Conservation (phyloP, 2,888 invertebrate genomes). For the Phytoseiulus persimilis region DNA sequence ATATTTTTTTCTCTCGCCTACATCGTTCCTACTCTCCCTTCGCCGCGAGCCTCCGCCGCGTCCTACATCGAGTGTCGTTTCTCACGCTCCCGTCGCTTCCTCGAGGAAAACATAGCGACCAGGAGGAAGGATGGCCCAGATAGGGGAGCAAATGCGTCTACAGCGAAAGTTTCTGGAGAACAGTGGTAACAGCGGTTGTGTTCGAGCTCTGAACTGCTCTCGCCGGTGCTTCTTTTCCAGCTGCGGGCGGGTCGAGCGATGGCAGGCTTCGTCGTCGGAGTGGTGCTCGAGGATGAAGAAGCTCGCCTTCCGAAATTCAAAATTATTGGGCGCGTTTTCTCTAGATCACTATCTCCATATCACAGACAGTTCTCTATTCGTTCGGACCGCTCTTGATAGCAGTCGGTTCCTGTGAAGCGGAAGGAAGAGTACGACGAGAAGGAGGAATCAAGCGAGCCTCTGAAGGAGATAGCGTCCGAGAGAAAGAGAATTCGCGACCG, state of each 20-base stretch:
- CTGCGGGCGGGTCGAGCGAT: neutral
- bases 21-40: neutral
- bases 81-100: neutral
- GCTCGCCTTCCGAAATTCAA: neutral
- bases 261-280: neutral
- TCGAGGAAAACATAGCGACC: neutral
- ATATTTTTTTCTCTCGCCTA: neutral
- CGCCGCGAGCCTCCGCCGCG: neutral
- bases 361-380: neutral
- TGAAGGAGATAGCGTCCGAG: neutral
- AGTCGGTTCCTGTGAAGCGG: neutral
- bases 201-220: neutral
- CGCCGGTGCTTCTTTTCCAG: neutral
- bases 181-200: neutral
- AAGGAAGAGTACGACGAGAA: neutral
- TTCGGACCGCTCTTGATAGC: neutral
- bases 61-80: neutral
- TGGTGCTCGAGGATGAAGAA: no score
- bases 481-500: neutral
- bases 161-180: neutral
- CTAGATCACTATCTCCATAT: neutral
- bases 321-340: neutral
- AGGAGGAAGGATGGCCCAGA: neutral
- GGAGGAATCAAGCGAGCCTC: neutral
- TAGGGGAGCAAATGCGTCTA: neutral